Base-by-base conservation (phyloP, 1,140 invertebrate species). In the Cydia splendana region DNA sequence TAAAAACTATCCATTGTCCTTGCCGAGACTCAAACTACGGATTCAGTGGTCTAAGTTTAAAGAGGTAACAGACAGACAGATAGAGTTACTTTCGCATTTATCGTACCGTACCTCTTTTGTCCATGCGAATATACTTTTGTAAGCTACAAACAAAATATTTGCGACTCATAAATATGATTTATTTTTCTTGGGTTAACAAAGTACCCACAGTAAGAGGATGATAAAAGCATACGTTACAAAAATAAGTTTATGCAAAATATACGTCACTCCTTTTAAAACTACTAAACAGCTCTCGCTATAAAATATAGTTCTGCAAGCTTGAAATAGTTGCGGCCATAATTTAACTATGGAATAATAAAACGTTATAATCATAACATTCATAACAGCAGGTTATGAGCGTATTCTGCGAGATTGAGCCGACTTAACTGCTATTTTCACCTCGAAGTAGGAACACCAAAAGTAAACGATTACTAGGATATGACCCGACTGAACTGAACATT, bases 331-430 rank as follows among this genome's bases (percentile, higher is more conserved):
- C 57, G n/a, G 38, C 45, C 67, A 42, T 62, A 42, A 71, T 71
- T 42, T 71, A 42, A 71, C 34, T 38, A 71, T 69, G 13, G 30
- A 4, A 6, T 38, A 71, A 71, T 71, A 71, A 71, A 45, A 71
- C 10, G 67, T 34, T 38, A 71, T 38, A 38, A 71, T 71, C 67
- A 71, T 71, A 71, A 38, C 24, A 71, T 48, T 48, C 45, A 48
- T 48, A 48, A 48, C 45, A 42, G 5, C 15, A 42, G 67, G 67
- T 71, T 71, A 71, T 30, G 30, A 38, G 12, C 67, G 30, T 42
- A 71, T 71, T 42, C 9, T 10, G 30, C 7, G 34, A 71, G 67
- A 71, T 71, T 71, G n/a, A 18, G 34, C 6, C 67, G 38, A 71
- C 34, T 45, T 71, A 18, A 71, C 34, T 71, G 34, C 67, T 71